phyloP scores from a whole-genome alignment of 2,113 vertebrate genomes.

The Siniperca chuatsi region DNA sequence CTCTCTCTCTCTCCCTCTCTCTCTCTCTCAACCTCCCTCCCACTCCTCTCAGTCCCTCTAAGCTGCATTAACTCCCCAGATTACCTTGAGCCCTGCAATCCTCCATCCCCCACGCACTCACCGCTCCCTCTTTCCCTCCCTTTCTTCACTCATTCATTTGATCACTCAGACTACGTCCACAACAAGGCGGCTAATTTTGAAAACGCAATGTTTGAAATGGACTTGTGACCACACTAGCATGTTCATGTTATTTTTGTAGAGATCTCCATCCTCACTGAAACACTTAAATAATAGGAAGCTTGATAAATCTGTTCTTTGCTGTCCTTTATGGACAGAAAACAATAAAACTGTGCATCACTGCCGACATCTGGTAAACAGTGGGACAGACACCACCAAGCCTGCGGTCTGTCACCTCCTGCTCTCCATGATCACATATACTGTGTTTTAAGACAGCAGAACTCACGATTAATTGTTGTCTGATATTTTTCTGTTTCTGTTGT shows the following conservation, averaged over 20 bases:
- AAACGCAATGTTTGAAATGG: not conserved
- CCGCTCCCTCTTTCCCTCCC: conserved; percentile 56
- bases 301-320: not conserved
- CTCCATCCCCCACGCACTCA: conserved; percentile 79
- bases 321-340: not conserved
- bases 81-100: conserved; percentile 86
- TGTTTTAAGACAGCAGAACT: not conserved
- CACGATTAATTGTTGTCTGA: not conserved
- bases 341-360: conserved; percentile 20
- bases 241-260: not conserved
- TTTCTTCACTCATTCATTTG: conserved; percentile 68
- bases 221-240: not conserved
- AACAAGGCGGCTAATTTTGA: conserved; percentile 60
- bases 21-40: conserved; percentile 65
- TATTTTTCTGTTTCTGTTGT: not conserved
- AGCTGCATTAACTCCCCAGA: conserved; percentile 87
- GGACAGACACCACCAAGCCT: not conserved
- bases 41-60: conserved; percentile 80
- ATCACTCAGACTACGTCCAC: conserved; percentile 45
- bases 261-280: conserved; percentile 7
- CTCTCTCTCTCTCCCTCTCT: conserved; percentile 43
- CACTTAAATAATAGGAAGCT: not conserved
- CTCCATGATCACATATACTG: not conserved
- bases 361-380: conserved; percentile 17
- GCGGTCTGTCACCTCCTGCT: conserved; percentile 11